Evolutionary conservation across 2,888 invertebrate genomes (phyloP), one percentile per base, ranked within the genome.

Genomic region (Thereva unica): DNA sequence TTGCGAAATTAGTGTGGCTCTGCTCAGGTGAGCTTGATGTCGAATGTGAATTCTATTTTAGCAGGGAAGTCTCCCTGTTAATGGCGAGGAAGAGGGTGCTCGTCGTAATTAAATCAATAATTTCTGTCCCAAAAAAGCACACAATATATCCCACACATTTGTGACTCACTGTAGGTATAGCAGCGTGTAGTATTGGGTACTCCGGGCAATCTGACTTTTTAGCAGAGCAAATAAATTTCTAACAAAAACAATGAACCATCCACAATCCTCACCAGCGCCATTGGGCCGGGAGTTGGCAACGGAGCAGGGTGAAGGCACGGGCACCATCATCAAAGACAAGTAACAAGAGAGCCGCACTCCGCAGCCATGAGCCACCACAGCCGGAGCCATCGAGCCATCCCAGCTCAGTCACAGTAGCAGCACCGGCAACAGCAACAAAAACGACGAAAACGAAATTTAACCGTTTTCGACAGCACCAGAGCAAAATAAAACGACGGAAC

Each of bases 231-330:
- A 61, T 61, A 61, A 61, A 61, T 61, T 61, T 61, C 61, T 61
- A 61, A 61, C 61, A 61, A 61, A 61, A 61, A 61, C 61, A 61
- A 61, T 61, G 61, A 61, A 61, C 61, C 61, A 61, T 61, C 61
- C 41, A 23, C 49, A 49, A 49, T 40, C 61, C 40, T 40, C 23
- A 49, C 35, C 49, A 8, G 34, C 47, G 47, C 47, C 57, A 57
- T 41, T 47, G 59, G 23, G 23, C 23, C 23, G 23, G 23, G 23
- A 23, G 23, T 23, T 23, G 23, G 23, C 23, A 23, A 23, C 23
- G 23, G 23, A 23, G 23, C 23, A 23, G 23, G 23, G 23, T 23
- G 23, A 23, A 23, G 23, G 23, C 23, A 23, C 23, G 23, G 23
- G 23, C 23, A 23, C 23, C 23, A 23, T 23, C 23, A 23, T 23